Evolutionary conservation across 1,140 invertebrate genomes (phyloP).

Genomic region (Drosophila tristis): DNA sequence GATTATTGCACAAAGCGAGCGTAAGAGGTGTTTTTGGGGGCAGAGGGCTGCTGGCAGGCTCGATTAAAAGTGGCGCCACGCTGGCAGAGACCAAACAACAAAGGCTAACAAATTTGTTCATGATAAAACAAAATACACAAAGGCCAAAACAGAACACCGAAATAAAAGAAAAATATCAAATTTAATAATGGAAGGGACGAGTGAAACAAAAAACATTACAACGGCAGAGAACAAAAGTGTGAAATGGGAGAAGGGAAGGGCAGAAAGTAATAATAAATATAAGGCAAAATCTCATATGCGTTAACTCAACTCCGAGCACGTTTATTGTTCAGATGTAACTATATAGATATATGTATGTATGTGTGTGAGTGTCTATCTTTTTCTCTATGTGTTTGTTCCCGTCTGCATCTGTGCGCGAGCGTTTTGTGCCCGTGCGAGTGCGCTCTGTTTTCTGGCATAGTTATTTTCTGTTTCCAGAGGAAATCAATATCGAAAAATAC

Average conservation of each 20-base stretch:
- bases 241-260: slow-evolving; percentile 19
- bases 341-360: slow-evolving; percentile 28
- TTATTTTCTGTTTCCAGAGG: slow-evolving; percentile 2
- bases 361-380: slow-evolving; percentile 15
- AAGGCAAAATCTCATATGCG: slow-evolving; percentile 67
- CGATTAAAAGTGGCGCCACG: slow-evolving; percentile 61
- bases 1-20: slow-evolving; percentile 41
- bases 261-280: slow-evolving; percentile 50
- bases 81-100: slow-evolving; percentile 50
- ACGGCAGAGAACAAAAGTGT: slow-evolving; percentile 20
- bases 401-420: slow-evolving; percentile 1
- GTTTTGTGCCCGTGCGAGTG: slow-evolving; percentile 6
- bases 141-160: slow-evolving; percentile 3
- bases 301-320: slow-evolving; percentile 63
- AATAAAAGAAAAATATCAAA: slow-evolving; percentile 56
- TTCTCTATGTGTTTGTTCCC: slow-evolving; percentile 12
- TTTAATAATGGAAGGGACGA: slow-evolving; percentile 70
- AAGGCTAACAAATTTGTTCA: slow-evolving; percentile 70
- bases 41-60: slow-evolving; percentile 29
- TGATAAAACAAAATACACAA: slow-evolving; percentile 28
- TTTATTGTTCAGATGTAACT: slow-evolving; percentile 49
- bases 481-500: slow-evolving; percentile 1
- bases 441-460: slow-evolving; percentile 12
- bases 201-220: slow-evolving; percentile 17
- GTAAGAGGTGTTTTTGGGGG: slow-evolving; percentile 16